phyloP scores from a whole-genome alignment of 2,888 invertebrate species.

The Mellilla xanthometata region DNA sequence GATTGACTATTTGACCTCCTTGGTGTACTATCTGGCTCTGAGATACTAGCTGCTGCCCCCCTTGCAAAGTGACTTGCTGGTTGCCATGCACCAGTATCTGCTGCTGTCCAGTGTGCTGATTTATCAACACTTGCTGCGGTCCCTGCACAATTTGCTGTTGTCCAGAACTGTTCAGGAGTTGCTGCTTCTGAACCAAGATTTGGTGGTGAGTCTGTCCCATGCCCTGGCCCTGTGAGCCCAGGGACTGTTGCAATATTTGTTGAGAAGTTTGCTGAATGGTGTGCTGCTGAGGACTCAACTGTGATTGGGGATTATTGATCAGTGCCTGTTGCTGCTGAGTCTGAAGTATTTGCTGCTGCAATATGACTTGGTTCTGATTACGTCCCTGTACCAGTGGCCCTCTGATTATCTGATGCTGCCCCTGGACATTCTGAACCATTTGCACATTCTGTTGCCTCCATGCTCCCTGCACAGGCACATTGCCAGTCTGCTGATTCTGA shows the following conservation, averaged over 20 bases:
- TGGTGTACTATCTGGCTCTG: constrained; percentile 76
- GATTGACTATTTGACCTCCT: constrained; percentile 72
- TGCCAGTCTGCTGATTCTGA: constrained; percentile 62
- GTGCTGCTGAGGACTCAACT: constrained; percentile 81
- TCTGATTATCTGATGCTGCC: constrained; percentile 77
- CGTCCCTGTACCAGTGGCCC: constrained; percentile 72
- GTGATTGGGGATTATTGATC: constrained; percentile 70
- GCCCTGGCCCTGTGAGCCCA: constrained; percentile 78
- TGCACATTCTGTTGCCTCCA: constrained; percentile 80
- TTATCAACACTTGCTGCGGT: constrained; percentile 78
- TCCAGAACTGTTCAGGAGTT: constrained; percentile 79
- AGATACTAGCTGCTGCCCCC: constrained; percentile 73
- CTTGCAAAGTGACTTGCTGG: constrained; percentile 74
- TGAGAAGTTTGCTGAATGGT: constrained; percentile 79
- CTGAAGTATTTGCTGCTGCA: constrained; percentile 83
- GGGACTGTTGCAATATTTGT: constrained; percentile 83
- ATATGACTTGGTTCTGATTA: constrained; percentile 75
- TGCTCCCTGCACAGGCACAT: constrained; percentile 62
- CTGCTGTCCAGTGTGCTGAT: constrained; percentile 74
- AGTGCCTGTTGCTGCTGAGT: constrained; percentile 71
- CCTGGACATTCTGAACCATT: constrained; percentile 78
- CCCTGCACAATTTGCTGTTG: constrained; percentile 77
- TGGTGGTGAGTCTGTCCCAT: constrained; percentile 77
- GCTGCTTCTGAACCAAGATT: constrained; percentile 81
- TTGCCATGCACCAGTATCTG: constrained; percentile 77